phyloP scores from a whole-genome alignment of 2,797 vertebrate species.

The Oophaga sylvatica region DNA sequence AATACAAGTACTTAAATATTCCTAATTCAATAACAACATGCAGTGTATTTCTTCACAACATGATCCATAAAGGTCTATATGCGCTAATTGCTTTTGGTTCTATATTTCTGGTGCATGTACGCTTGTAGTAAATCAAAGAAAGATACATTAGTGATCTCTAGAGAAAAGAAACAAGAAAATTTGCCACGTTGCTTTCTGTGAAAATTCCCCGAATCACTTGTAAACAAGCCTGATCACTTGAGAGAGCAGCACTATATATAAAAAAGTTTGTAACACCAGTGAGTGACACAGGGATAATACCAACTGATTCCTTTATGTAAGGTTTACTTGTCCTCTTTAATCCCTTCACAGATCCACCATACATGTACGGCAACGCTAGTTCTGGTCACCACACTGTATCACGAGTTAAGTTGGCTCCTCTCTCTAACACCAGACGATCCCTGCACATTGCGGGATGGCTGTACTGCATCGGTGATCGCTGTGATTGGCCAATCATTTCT shows the following conservation, averaged over 20 bases:
- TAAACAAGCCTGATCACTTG: slow-evolving; percentile 1
- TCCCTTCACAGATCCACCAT: background rate
- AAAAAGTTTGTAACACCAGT: background rate
- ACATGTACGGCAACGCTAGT: too few relatives aligned
- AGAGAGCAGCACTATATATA: background rate
- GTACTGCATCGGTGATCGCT: too few relatives aligned
- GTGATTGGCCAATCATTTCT: too few relatives aligned
- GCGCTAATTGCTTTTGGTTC: slow-evolving; percentile 6
- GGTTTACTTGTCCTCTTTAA: background rate
- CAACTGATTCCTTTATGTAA: background rate
- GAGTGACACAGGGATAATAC: background rate
- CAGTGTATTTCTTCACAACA: background rate
- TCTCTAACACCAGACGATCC: too few relatives aligned
- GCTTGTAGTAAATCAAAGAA: slow-evolving; percentile 2
- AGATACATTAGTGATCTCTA: slow-evolving; percentile 5
- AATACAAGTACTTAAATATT: background rate
- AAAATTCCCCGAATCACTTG: background rate
- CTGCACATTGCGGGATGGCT: too few relatives aligned
- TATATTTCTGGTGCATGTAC: background rate
- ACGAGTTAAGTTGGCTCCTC: too few relatives aligned
- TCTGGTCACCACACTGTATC: too few relatives aligned
- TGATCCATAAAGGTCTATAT: background rate
- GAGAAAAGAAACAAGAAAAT: background rate
- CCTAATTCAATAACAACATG: background rate
- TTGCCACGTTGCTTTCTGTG: background rate